Base-by-base conservation (phyloP, 2,888 invertebrate species). In the Elgonia sp. region DNA sequence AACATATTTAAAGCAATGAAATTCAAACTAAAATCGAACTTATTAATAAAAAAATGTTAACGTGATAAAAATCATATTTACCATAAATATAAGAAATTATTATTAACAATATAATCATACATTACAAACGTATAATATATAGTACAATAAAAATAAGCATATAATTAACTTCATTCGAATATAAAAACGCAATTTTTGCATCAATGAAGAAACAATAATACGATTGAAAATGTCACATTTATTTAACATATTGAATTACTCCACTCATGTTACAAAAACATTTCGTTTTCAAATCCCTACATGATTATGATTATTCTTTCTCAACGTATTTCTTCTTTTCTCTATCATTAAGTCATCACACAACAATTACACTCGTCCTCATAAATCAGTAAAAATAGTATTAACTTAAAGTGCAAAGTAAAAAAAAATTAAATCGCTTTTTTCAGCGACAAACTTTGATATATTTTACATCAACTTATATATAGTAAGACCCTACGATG, bases 241-340 rank as follows among this genome's bases (percentile, higher is more conserved):
- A 88, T 82, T 87, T 65, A 88, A 88, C 69, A 83, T 82, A 83
- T 62, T 83, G 42, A 60, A 88, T 63, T 69, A 72, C 60, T 85
- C 53, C 73, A 88, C 53, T 84, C 67, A 87, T 77, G 70, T 85
- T 88, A 88, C 88, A 88, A 88, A 87, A 88, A 83, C 88, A 88
- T 85, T 57, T 85, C 50, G 39, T 80, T 76, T 81, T 67, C 60
- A 73, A 82, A 79, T 85, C 55, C 75, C n/a, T 88, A 86, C 80
- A 70, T 88, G 85, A 88, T 86, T 86, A 88, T 83, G 86, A 79
- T 84, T 75, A 76, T 86, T 83, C 80, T 73, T 75, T 67, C 63
- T 86, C 60, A 40, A 18, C 14, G 9, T 73, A 29, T 55, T 60
- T 65, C 37, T 50, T 65, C 21, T 39, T 76, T 21, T 81, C 57